These are phyloP conservation scores for Xenotilapia leptura DNA, from an alignment of 2,113 vertebrate species.

Conservation along the genomic window DNA sequence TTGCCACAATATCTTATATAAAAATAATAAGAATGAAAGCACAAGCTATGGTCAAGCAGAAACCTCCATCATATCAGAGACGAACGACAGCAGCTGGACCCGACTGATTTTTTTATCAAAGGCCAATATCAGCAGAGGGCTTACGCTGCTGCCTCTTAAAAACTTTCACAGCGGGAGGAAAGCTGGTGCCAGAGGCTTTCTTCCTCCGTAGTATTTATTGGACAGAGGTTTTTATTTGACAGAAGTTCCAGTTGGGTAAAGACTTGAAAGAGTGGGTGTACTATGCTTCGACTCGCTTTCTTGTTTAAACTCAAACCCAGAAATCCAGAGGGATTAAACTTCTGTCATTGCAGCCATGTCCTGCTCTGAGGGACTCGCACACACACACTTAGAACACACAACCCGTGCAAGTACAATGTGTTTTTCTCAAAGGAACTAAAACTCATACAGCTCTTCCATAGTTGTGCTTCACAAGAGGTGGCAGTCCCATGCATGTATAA, in stretches of 20 bases:
- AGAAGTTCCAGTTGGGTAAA: slow-evolving; percentile 43
- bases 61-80: slow-evolving; percentile 26
- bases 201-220: slow-evolving; percentile 13
- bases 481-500: not conserved
- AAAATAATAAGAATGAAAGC: slow-evolving; percentile 43
- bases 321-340: slow-evolving; percentile 44
- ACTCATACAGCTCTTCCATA: slow-evolving; percentile 2
- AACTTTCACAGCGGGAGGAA: not conserved
- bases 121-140: slow-evolving; percentile 3
- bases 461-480: slow-evolving; percentile 15
- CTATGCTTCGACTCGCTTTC: slow-evolving; percentile 2
- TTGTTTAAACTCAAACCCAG: slow-evolving; percentile 40
- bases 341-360: slow-evolving; percentile 36
- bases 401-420: not conserved
- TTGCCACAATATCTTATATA: slow-evolving; percentile 4
- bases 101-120: slow-evolving; percentile 41
- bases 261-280: slow-evolving; percentile 9
- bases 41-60: slow-evolving; percentile 23
- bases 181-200: not conserved
- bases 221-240: slow-evolving; percentile 41
- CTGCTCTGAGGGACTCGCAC: slow-evolving; percentile 7
- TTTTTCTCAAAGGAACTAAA: slow-evolving; percentile 5
- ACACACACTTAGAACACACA: not conserved
- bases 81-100: not conserved
- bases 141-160: not conserved